phyloP scores from a whole-genome alignment of 2,797 vertebrate genomes.

The Florisuga fusca region DNA sequence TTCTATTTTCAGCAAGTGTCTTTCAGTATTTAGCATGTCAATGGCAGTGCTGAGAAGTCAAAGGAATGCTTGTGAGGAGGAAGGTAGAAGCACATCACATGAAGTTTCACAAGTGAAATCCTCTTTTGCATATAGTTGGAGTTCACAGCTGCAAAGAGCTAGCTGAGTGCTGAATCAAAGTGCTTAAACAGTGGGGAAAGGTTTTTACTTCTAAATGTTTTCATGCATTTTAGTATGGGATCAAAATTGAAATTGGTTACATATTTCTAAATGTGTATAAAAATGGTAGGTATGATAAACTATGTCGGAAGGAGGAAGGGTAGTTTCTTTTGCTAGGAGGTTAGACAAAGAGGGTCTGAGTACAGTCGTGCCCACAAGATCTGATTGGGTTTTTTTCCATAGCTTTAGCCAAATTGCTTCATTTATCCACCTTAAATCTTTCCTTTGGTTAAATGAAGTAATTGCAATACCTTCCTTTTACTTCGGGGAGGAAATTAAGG shows the following conservation, averaged over 20 bases:
- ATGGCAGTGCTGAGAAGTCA: neutral
- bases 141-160: neutral
- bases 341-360: neutral
- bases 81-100: neutral
- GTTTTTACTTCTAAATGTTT: neutral
- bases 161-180: neutral
- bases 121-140: neutral
- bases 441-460: neutral
- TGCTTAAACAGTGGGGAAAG: neutral
- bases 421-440: neutral
- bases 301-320: neutral
- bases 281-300: neutral
- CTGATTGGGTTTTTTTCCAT: fast-evolving
- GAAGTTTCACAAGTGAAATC: neutral
- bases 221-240: neutral
- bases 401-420: neutral
- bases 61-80: neutral
- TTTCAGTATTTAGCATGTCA: neutral
- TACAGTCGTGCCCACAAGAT: neutral
- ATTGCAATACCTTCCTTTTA: neutral
- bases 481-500: neutral
- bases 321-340: neutral
- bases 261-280: neutral
- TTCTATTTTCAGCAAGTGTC: neutral
- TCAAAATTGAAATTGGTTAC: neutral